Evolutionary conservation across 35 echinoderm and acorn worm genomes (phyloP), one percentile per base, ranked within the genome.

Genomic region (Heliocidaris tuberculata): DNA sequence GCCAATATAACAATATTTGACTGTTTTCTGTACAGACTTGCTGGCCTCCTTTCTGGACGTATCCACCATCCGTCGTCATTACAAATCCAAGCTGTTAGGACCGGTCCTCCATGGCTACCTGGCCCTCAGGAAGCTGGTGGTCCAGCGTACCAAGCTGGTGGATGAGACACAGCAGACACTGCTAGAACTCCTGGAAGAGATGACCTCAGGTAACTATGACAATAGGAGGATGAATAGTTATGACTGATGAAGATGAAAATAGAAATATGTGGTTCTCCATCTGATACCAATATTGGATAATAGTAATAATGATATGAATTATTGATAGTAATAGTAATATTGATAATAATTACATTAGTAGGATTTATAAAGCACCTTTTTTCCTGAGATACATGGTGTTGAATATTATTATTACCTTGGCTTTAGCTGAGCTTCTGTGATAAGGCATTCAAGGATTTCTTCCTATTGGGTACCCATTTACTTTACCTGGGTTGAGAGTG

Each of bases 81-180:
- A 99, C 96, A 99, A 99, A 95, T 95, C 97, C 92, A 99, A 99
- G 95, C 78, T 99, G 92, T 95, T 99, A 9, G 98, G 98, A 27
- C 97, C 98, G 6, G 98, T 99, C 10, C 93, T 99, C 21, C 96
- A 99, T 59, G 98, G 98, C 30, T 99, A 99, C 94, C 94, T 99
- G 88, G 97, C 98, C 61, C 95, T 99, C 29, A 90, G 97, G 32
- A 99, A 99, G 32, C 93, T 99, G 59, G 96, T 99, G 31, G 98
- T 99, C 21, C 98, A 99, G 88, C 86, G 98, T 85, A 99, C 98
- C 85, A 99, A 99, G 47, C 96, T 99, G 47, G 97, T 99, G 59
- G 98, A 99, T 86, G 98, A 99, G 95, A 99, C 98, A 1, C 98
- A 99, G 35, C 97, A 99, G 60, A 97, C 94, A 90, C 92, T 97